These are phyloP conservation scores for Lutjanus argentimaculatus DNA, from an alignment of 2,797 vertebrate genomes.

Conservation along the genomic window DNA sequence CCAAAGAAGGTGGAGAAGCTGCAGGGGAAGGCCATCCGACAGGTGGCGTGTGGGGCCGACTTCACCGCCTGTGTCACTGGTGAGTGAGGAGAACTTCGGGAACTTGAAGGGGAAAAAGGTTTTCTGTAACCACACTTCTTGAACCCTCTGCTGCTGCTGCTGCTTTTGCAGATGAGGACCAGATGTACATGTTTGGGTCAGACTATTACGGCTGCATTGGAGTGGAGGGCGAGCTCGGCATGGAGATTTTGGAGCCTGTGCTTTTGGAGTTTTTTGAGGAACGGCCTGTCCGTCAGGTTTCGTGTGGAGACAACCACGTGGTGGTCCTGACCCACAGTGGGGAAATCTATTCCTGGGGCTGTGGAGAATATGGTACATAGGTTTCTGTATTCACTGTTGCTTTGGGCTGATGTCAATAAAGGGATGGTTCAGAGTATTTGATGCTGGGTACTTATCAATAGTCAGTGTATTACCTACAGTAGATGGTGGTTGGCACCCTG, in stretches of 20 bases:
- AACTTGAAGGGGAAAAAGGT: fast-evolving
- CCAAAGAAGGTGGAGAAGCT: slow-evolving; percentile 95
- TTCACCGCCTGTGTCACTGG: slow-evolving; percentile 97
- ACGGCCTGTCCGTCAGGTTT: slow-evolving; percentile 94
- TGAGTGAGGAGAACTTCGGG: slow-evolving; percentile 74
- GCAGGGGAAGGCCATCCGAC: slow-evolving; percentile 94
- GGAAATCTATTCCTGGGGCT: slow-evolving; percentile 96
- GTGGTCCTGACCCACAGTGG: slow-evolving; percentile 92
- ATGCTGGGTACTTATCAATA: too few species aligned
- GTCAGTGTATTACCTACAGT: too few species aligned
- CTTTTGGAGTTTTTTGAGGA: slow-evolving; percentile 94
- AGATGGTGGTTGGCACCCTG: too few species aligned
- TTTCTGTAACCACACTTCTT: background rate
- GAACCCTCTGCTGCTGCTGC: background rate
- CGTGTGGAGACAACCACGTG: slow-evolving; percentile 97
- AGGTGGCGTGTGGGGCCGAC: slow-evolving; percentile 96
- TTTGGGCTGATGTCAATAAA: slow-evolving; percentile 4
- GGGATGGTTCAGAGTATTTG: too few species aligned
- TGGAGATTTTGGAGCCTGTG: slow-evolving; percentile 93
- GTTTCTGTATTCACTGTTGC: slow-evolving; percentile 29
- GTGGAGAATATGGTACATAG: slow-evolving; percentile 86
- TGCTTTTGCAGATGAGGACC: slow-evolving; percentile 92
- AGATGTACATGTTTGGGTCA: slow-evolving; percentile 97
- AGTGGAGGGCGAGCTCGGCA: slow-evolving; percentile 87
- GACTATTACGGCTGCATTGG: slow-evolving; percentile 99